Conservation (phyloP, 2,888 invertebrate genomes). For the Acronicta psi region DNA sequence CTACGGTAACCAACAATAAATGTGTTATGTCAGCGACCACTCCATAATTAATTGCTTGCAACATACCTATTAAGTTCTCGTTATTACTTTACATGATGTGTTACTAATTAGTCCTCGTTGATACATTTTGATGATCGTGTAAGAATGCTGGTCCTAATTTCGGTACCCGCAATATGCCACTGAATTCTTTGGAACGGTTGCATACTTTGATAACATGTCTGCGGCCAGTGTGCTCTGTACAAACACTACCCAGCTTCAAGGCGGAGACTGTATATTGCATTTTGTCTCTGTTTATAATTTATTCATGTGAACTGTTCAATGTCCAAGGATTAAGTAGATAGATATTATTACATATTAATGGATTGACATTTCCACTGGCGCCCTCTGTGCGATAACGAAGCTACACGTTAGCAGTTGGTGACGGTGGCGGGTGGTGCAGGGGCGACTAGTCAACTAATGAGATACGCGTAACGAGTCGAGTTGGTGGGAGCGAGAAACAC, state of each 20-base stretch:
- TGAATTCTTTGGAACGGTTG: constrained; percentile 7
- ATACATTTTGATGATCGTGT: constrained; percentile 4
- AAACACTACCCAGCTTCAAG: too few species aligned
- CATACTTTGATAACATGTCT: constrained; percentile 8
- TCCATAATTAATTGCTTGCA: not conserved
- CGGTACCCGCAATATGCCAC: constrained; percentile 9
- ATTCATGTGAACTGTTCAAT: constrained; percentile 8
- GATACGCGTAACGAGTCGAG: constrained; percentile 40
- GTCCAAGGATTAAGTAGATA: not conserved
- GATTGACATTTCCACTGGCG: constrained; percentile 31
- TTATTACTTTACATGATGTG: constrained; percentile 48
- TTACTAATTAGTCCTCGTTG: constrained; percentile 5
- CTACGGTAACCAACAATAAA: constrained; percentile 47
- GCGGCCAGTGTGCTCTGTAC: too few species aligned
- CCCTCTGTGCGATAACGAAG: constrained; percentile 32
- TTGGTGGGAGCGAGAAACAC: constrained; percentile 50
- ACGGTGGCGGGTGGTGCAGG: constrained; percentile 11
- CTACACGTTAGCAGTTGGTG: constrained; percentile 5
- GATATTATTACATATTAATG: not conserved
- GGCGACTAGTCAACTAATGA: constrained; percentile 33
- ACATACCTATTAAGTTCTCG: constrained; percentile 11
- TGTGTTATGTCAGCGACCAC: constrained; percentile 17
- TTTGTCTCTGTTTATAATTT: not conserved
- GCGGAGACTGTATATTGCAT: constrained; percentile 14
- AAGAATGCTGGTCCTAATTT: constrained; percentile 1